phyloP scores from a whole-genome alignment of 2,797 vertebrate species.

The Martes flavigula region DNA sequence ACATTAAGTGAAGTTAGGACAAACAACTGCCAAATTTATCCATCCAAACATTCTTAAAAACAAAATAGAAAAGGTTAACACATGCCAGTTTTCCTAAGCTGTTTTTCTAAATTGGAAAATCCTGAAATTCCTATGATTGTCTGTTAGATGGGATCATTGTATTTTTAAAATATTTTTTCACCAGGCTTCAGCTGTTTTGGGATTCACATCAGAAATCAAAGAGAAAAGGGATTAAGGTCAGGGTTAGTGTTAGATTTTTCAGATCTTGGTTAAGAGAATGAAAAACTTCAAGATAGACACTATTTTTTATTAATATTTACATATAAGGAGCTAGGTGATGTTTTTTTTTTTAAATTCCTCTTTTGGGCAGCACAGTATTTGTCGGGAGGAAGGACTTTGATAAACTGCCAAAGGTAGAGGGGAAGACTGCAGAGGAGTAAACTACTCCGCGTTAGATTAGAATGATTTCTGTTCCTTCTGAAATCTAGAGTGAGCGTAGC shows the following conservation, averaged over 20 bases:
- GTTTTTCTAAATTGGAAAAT: slow-evolving; percentile 32
- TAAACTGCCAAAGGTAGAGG: not conserved
- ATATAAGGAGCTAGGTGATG: not conserved
- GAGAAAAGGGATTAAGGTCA: not conserved
- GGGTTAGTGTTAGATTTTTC: not conserved
- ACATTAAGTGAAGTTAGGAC: slow-evolving; percentile 26
- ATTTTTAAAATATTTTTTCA: slow-evolving; percentile 37
- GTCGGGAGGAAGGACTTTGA: not conserved
- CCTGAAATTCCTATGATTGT: slow-evolving; percentile 37
- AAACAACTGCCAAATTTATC: not conserved
- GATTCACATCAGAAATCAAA: slow-evolving; percentile 11
- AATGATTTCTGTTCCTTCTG: not conserved
- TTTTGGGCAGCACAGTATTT: not conserved
- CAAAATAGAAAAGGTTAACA: not conserved
- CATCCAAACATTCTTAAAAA: slow-evolving; percentile 1
- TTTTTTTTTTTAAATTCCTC: not conserved
- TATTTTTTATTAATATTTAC: not conserved
- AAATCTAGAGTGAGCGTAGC: not conserved
- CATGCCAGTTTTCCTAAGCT: not conserved
- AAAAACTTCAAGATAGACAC: not conserved
- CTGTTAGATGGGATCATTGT: slow-evolving; percentile 30
- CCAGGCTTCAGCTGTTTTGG: slow-evolving; percentile 54
- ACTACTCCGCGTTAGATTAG: not conserved
- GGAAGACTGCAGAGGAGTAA: not conserved
- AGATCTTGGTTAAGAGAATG: not conserved